Conservation (phyloP, 64 coral and sea anemone species). For the Porites lutea region DNA sequence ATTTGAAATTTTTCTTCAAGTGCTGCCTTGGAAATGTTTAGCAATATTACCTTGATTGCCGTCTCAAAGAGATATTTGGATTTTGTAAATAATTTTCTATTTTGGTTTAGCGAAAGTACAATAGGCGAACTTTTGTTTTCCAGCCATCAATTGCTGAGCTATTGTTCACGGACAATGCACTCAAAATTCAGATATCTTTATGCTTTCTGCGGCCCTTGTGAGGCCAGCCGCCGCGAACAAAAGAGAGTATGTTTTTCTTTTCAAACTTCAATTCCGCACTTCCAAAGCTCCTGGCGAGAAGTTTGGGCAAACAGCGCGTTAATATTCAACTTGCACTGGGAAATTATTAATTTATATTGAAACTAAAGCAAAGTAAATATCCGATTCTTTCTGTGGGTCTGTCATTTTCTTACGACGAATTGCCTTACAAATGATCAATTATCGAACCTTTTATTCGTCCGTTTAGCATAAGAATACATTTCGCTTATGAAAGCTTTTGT, state of each 20-base stretch:
- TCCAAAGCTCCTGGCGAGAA: slow-evolving; percentile 28
- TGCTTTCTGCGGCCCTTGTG: slow-evolving; percentile 76
- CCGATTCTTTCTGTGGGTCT: slow-evolving; percentile 83
- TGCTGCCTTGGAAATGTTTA: slow-evolving; percentile 82
- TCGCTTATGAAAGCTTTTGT: slow-evolving; percentile 87
- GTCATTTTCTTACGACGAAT: slow-evolving; percentile 90
- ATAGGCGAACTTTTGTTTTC: slow-evolving; percentile 70
- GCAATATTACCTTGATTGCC: slow-evolving; percentile 91
- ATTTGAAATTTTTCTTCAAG: slow-evolving; percentile 86
- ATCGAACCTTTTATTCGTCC: slow-evolving; percentile 89
- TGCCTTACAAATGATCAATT: slow-evolving; percentile 99
- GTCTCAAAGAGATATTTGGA: slow-evolving; percentile 96
- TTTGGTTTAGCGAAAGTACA: slow-evolving; percentile 80
- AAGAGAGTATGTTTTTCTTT: slow-evolving; percentile 86
- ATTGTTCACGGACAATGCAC: slow-evolving; percentile 86
- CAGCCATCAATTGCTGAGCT: slow-evolving; percentile 76
- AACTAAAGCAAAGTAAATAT: slow-evolving; percentile 95
- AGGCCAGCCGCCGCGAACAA: slow-evolving; percentile 70
- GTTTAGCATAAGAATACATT: slow-evolving; percentile 98
- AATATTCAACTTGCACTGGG: slow-evolving; percentile 89
- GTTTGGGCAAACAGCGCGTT: slow-evolving; percentile 83
- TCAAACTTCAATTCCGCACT: slow-evolving; percentile 73
- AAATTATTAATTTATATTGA: slow-evolving; percentile 99
- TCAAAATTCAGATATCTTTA: slow-evolving; percentile 87
- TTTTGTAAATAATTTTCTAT: slow-evolving; percentile 98